phyloP scores from a whole-genome alignment of 2,797 vertebrate species.

The Neomorphus geoffroyi region DNA sequence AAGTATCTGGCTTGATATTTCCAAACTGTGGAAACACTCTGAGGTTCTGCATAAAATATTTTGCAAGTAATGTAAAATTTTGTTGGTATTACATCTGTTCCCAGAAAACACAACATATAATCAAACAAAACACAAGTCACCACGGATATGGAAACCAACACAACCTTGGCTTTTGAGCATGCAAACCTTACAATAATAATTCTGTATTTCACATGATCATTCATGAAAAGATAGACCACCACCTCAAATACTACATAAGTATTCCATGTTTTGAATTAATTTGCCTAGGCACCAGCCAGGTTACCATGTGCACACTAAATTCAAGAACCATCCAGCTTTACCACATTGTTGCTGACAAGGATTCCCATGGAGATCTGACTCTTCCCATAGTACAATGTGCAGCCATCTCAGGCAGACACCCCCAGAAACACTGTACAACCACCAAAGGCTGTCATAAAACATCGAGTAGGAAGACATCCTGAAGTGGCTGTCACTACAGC shows the following conservation, averaged over 20 bases:
- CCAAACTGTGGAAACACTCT: not conserved
- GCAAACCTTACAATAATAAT: not conserved
- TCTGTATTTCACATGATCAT: not conserved
- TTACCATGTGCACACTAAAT: accelerated
- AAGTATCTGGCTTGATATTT: not conserved
- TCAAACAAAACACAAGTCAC: not conserved
- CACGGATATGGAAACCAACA: not conserved
- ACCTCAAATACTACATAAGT: too few relatives aligned
- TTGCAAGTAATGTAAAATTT: not conserved
- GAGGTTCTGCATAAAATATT: not conserved
- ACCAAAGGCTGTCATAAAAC: accelerated
- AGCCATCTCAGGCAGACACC: not conserved
- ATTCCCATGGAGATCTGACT: not conserved
- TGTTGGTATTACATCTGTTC: not conserved
- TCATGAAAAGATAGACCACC: not conserved
- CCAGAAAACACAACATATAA: not conserved
- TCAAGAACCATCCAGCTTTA: accelerated
- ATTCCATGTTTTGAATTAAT: not conserved
- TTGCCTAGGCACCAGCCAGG: not conserved
- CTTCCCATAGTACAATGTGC: accelerated
- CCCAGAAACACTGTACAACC: accelerated
- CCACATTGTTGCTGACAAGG: accelerated
- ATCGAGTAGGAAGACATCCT: too few relatives aligned
- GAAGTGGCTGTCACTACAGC: accelerated
- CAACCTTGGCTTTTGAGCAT: not conserved